phyloP scores from a whole-genome alignment of 2,797 vertebrate species.

The Cossypha heuglini region DNA sequence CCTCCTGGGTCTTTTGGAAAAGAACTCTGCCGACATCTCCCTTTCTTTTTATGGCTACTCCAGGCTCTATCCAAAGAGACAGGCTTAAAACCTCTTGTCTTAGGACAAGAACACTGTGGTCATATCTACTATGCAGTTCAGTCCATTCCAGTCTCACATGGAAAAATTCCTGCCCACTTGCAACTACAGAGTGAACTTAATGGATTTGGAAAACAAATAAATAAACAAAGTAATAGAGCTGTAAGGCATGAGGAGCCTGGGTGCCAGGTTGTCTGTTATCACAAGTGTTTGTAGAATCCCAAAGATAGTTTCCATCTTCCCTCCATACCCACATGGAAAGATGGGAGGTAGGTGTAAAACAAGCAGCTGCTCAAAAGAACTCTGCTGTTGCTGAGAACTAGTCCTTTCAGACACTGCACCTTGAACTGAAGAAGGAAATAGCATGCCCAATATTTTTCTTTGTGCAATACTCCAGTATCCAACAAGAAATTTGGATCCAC shows the following conservation, averaged over 20 bases:
- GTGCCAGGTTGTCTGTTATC: not conserved
- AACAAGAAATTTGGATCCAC: not conserved
- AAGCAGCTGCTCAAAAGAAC: not conserved
- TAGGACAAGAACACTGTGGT: not conserved
- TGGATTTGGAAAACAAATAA: not conserved
- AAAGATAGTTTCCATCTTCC: not conserved
- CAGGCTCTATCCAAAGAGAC: not conserved
- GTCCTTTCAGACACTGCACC: not conserved
- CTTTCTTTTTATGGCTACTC: not conserved
- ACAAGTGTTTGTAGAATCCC: not conserved
- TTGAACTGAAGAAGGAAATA: not conserved
- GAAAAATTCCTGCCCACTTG: not conserved
- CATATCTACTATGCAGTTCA: not conserved
- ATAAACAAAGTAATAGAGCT: not conserved
- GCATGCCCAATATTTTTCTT: not conserved
- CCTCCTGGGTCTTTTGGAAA: not conserved
- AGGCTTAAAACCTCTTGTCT: not conserved
- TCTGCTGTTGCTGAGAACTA: not conserved
- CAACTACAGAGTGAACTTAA: not conserved
- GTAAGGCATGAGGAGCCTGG: not conserved
- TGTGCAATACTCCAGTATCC: not conserved
- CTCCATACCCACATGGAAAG: not conserved
- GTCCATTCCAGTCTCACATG: not conserved
- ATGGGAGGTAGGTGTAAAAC: not conserved
- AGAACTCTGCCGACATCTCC: not conserved